phyloP scores from a whole-genome alignment of 2,888 invertebrate species.

The Agrilus cyanescens region DNA sequence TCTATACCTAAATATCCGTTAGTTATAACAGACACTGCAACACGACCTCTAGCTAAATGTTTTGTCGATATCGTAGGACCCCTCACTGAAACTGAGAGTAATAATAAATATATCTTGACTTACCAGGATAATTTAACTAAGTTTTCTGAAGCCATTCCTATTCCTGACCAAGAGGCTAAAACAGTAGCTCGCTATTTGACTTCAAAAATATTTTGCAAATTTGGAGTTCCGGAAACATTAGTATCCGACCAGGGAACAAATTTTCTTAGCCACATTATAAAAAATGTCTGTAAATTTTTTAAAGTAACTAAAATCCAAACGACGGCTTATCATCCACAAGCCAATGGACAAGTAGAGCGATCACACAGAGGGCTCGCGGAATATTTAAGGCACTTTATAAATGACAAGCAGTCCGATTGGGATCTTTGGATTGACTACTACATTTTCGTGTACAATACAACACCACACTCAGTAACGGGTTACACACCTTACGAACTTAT shows the following conservation, averaged over 20 bases:
- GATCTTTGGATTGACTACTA: slow-evolving; percentile 20
- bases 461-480: slow-evolving; percentile 18
- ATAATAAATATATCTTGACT: slow-evolving; percentile 21
- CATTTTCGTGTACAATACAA: slow-evolving; percentile 20
- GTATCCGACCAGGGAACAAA: slow-evolving; percentile 12
- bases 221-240: slow-evolving; percentile 8
- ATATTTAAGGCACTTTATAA: slow-evolving; percentile 20
- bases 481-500: slow-evolving; percentile 19
- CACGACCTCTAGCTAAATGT: too few species aligned
- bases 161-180: slow-evolving; percentile 20
- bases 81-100: slow-evolving; percentile 8
- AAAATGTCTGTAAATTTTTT: slow-evolving; percentile 19
- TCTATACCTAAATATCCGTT: slow-evolving; percentile 20
- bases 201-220: too few species aligned
- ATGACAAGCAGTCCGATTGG: slow-evolving; percentile 20
- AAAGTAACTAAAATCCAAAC: slow-evolving; percentile 20
- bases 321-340: slow-evolving; percentile 21
- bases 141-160: slow-evolving; percentile 18
- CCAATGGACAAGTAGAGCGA: slow-evolving; percentile 22
- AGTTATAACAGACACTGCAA: slow-evolving; percentile 23
- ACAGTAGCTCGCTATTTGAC: slow-evolving; percentile 18
- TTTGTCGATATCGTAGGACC: neutral
- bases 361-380: slow-evolving; percentile 21
- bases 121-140: slow-evolving; percentile 22
- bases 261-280: slow-evolving; percentile 15